Conservation (phyloP, 1,140 invertebrate species). For the Eulimnadia texana region DNA sequence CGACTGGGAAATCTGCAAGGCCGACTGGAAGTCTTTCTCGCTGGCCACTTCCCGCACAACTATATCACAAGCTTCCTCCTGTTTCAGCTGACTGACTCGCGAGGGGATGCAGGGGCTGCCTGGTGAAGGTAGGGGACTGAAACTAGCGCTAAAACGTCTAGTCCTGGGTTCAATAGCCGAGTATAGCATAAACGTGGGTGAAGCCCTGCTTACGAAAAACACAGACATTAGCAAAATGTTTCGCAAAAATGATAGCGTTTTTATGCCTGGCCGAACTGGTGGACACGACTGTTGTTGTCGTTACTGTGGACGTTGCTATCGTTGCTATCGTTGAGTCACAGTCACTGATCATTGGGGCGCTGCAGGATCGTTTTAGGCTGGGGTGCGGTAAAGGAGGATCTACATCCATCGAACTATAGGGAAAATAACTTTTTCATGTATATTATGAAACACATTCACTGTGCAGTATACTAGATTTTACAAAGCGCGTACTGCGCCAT, state of each 20-base stretch:
- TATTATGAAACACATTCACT: too few species aligned
- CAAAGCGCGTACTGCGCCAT: too few species aligned
- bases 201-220: background rate
- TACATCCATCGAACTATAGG: constrained; percentile 7
- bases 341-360: constrained; percentile 68
- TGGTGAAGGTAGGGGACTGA: constrained; percentile 44
- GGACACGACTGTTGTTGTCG: background rate
- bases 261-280: background rate
- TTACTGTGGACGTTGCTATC: background rate
- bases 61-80: constrained; percentile 72
- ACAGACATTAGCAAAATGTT: background rate
- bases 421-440: too few species aligned
- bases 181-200: constrained; percentile 13
- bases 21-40: constrained; percentile 69
- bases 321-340: constrained; percentile 35
- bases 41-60: constrained; percentile 71
- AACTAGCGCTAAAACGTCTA: constrained; percentile 68
- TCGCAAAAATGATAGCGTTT: background rate
- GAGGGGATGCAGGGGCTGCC: constrained; percentile 48
- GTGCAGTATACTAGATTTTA: too few species aligned
- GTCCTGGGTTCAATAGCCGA: constrained; percentile 36
- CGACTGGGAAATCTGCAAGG: constrained; percentile 78
- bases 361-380: constrained; percentile 55
- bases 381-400: constrained; percentile 9
- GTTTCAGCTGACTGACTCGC: constrained; percentile 65